Percentiles rank a stretch among this genome's conserved stretches.
These are phyloP conservation scores for Periophthalmus modestus DNA, from an alignment of 2,113 vertebrate genomes.

Conservation along the genomic window DNA sequence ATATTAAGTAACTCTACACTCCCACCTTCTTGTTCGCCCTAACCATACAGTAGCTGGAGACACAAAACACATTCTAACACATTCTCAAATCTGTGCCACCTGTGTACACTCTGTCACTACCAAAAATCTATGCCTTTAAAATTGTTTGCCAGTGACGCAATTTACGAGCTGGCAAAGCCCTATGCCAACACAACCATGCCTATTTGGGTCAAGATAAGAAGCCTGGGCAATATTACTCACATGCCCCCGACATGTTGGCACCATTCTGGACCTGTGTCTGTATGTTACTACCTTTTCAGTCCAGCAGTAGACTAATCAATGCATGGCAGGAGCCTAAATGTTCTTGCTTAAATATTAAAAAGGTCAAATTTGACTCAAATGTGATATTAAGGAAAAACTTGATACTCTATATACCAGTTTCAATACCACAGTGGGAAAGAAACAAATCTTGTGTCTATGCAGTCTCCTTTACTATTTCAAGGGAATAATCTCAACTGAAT, in stretches of 20 bases:
- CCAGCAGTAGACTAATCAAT: neutral
- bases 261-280: slow-evolving; percentile 4
- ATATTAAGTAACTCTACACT: neutral
- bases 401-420: too few species aligned
- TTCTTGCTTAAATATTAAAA: too few species aligned
- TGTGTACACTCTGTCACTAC: slow-evolving; percentile 6
- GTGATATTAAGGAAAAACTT: too few species aligned
- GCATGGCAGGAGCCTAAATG: too few species aligned
- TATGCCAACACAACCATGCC: slow-evolving; percentile 10
- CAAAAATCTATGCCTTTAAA: slow-evolving; percentile 15
- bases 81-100: neutral
- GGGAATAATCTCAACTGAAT: too few species aligned
- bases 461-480: too few species aligned
- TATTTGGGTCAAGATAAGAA: slow-evolving; percentile 19
- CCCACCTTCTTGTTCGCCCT: neutral
- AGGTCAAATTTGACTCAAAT: too few species aligned
- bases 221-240: neutral
- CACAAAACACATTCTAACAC: neutral
- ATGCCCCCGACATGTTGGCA: slow-evolving; percentile 7
- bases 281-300: slow-evolving; percentile 6
- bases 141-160: slow-evolving; percentile 28
- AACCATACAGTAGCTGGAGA: neutral
- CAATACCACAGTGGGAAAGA: too few species aligned
- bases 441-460: too few species aligned
- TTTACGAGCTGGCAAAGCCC: slow-evolving; percentile 32